Conservation (phyloP, 2,888 invertebrate genomes). For the Hartigia nigra region DNA sequence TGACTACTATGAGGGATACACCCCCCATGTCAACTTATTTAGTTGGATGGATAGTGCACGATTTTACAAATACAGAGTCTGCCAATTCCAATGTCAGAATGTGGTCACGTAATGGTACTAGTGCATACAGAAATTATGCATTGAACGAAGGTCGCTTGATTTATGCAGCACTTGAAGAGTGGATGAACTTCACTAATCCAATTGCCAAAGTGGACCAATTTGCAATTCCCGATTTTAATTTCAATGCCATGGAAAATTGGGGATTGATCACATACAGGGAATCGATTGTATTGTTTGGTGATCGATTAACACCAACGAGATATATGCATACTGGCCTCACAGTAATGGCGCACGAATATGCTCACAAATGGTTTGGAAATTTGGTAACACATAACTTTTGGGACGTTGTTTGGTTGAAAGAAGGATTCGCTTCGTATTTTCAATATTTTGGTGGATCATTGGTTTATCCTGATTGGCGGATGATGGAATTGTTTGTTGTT, state of each 20-base stretch:
- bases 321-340: constrained; percentile 31
- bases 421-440: constrained; percentile 70
- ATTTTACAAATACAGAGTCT: constrained; percentile 30
- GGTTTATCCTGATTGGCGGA: constrained; percentile 60
- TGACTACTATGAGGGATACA: constrained; percentile 36
- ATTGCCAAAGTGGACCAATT: constrained; percentile 79
- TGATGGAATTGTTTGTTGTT: constrained; percentile 65
- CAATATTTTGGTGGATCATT: constrained; percentile 57
- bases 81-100: constrained; percentile 28
- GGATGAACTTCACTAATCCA: constrained; percentile 39
- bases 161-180: constrained; percentile 36
- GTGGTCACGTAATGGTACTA: constrained; percentile 41
- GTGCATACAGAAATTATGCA: constrained; percentile 20
- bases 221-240: constrained; percentile 86
- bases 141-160: constrained; percentile 37
- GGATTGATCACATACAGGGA: constrained; percentile 82
- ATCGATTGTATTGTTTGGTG: constrained; percentile 34
- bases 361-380: constrained; percentile 69
- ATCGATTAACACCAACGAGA: constrained; percentile 29
- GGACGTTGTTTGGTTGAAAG: constrained; percentile 64
- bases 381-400: constrained; percentile 60
- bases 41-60: constrained; percentile 51
- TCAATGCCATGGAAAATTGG: constrained; percentile 95
- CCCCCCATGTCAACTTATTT: constrained; percentile 53
- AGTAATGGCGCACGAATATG: constrained; percentile 68